These are phyloP conservation scores for Anolis sagrei DNA, from an alignment of 2,113 vertebrate species.

Conservation along the genomic window DNA sequence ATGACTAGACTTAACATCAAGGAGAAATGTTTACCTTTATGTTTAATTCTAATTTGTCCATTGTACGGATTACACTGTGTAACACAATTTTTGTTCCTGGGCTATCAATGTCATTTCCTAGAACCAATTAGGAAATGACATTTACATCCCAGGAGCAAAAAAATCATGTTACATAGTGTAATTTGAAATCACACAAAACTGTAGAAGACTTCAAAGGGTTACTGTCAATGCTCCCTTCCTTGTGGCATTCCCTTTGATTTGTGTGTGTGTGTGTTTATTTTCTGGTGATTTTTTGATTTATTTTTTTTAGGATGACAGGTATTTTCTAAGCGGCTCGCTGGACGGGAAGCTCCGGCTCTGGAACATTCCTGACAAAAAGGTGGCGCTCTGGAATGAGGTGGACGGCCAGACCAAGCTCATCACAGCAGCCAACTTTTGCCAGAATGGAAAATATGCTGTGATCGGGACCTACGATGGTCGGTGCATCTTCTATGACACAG, in stretches of 20 bases:
- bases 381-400: slow-evolving; percentile 98
- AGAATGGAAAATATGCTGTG: slow-evolving; percentile 97
- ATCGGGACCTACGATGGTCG: slow-evolving; percentile 97
- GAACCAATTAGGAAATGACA: too few species aligned
- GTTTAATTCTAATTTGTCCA: too few species aligned
- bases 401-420: slow-evolving; percentile 97
- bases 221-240: background rate
- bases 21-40: too few species aligned
- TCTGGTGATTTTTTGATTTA: background rate
- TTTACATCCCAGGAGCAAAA: too few species aligned
- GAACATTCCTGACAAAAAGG: slow-evolving; percentile 99
- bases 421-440: slow-evolving; percentile 99
- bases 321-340: slow-evolving; percentile 96
- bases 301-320: slow-evolving; percentile 89
- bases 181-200: too few species aligned
- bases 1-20: too few species aligned
- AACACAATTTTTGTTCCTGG: too few species aligned
- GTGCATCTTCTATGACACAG: slow-evolving; percentile 99
- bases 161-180: too few species aligned
- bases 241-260: background rate
- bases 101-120: too few species aligned
- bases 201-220: background rate
- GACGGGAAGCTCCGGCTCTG: slow-evolving; percentile 97
- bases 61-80: too few species aligned
- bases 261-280: too few species aligned